These are phyloP conservation scores for Vimba vimba DNA, from an alignment of 2,113 vertebrate species.

Conservation along the genomic window DNA sequence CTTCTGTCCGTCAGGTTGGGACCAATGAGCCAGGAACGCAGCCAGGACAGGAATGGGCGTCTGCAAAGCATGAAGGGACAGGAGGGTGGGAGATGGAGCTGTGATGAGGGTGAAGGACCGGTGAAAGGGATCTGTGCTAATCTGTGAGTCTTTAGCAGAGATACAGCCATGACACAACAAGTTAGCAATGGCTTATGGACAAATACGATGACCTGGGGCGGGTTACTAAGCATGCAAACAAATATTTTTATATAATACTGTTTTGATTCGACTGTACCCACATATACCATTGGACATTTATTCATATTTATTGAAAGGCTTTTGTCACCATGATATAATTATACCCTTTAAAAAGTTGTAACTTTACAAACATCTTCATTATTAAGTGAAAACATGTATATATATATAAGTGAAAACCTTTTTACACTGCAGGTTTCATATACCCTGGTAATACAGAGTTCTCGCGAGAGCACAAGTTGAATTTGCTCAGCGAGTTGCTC, in stretches of 20 bases:
- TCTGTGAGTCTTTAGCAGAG: conserved; percentile 56
- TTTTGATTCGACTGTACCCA: background rate
- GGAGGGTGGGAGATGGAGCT: conserved; percentile 43
- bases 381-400: background rate
- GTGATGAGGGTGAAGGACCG: conserved; percentile 53
- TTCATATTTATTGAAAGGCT: background rate
- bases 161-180: conserved; percentile 4
- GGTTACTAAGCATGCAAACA: conserved; percentile 14
- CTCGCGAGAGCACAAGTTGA: no score
- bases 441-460: no score
- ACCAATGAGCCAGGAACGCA: conserved; percentile 76
- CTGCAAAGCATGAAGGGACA: conserved; percentile 69
- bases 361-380: background rate
- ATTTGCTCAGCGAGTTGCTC: no score
- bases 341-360: background rate
- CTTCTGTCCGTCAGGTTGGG: conserved; percentile 76
- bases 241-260: no score
- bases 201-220: background rate
- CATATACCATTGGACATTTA: background rate
- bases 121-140: conserved; percentile 54
- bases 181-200: conserved; percentile 10
- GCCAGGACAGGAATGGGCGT: conserved; percentile 71
- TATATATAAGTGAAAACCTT: background rate
- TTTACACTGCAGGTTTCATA: background rate
- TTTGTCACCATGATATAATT: background rate